Evolutionary conservation across 2,797 vertebrate genomes (phyloP).

Genomic region (Discoglossus pictus): DNA sequence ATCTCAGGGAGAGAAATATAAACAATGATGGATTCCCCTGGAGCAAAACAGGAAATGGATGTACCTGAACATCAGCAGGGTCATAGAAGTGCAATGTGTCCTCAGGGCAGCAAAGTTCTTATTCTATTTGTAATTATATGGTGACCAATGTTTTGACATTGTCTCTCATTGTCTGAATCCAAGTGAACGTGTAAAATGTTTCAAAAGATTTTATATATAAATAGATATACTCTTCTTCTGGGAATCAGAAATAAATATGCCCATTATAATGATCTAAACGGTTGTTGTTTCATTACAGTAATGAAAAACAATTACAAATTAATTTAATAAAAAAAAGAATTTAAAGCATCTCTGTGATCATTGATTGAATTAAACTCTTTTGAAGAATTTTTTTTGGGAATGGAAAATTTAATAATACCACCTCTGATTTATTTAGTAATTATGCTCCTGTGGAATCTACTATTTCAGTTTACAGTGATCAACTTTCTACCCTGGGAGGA

Average conservation of each 20-base stretch:
- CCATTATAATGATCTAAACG: too few species aligned
- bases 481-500: too few species aligned
- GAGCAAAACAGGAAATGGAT: conserved; percentile 16
- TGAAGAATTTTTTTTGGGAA: too few species aligned
- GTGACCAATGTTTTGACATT: conserved; percentile 26
- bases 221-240: conserved; percentile 1
- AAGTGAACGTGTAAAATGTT: background rate
- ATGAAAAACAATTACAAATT: too few species aligned
- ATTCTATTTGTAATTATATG: conserved; percentile 30
- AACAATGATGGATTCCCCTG: conserved; percentile 20
- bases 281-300: too few species aligned
- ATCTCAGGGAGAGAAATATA: conserved; percentile 30
- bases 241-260: background rate
- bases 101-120: conserved; percentile 15
- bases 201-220: conserved; percentile 15
- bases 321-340: too few species aligned
- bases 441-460: too few species aligned
- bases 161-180: conserved; percentile 8
- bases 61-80: conserved; percentile 8
- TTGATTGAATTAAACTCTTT: too few species aligned
- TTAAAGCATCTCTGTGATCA: too few species aligned
- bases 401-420: too few species aligned
- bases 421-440: too few species aligned
- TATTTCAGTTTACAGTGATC: too few species aligned
- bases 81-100: conserved; percentile 23